Evolutionary conservation across 2,113 vertebrate genomes (phyloP), one percentile per base, ranked within the genome.

Genomic region (Oostethus manadensis): DNA sequence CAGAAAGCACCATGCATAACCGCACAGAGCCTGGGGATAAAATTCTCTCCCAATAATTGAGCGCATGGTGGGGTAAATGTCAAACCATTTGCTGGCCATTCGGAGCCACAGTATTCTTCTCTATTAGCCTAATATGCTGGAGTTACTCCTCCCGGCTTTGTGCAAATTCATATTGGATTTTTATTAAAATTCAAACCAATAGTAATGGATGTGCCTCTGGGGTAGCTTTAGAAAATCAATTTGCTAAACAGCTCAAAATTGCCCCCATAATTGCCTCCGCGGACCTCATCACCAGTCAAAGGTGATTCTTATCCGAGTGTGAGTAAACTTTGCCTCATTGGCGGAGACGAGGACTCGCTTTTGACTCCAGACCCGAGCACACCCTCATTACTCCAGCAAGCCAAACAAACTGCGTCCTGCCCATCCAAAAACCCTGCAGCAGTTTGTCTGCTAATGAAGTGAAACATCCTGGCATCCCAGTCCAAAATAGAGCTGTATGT

Each of bases 171-270:
- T 84, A 86, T 85, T 86, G 84, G 74, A 86, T 87, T 86, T 84
- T 88, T 89, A 87, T 87, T 89, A 84, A 83, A 86, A 84, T 76
- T 78, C 78, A 74, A 80, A 77, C 71, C 77, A 70, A 68, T 71
- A 66, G 82, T 86, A 85, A 88, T 86, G 74, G 82, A 82, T 74
- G 63, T 73, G 79, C 80, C 87, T 86, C 76, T 71, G 78, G 83
- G 84, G 76, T 80, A 69, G 80, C 70, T 85, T 85, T 82, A 79
- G 86, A 84, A 55, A 89, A 88, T 88, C 87, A 86, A 87, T 89
- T 87, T 78, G 68, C 82, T 84, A 86, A 90, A 88, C 73, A 77
- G 79, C 77, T 66, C 81, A 77, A 78, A 85, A 86, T 88, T 82
- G 76, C 71, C 70, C 54, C 71, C 58, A 56, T 86, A 78, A 88